Evolutionary conservation across 2,888 invertebrate genomes (phyloP).

Genomic region (Amitus sp.): DNA sequence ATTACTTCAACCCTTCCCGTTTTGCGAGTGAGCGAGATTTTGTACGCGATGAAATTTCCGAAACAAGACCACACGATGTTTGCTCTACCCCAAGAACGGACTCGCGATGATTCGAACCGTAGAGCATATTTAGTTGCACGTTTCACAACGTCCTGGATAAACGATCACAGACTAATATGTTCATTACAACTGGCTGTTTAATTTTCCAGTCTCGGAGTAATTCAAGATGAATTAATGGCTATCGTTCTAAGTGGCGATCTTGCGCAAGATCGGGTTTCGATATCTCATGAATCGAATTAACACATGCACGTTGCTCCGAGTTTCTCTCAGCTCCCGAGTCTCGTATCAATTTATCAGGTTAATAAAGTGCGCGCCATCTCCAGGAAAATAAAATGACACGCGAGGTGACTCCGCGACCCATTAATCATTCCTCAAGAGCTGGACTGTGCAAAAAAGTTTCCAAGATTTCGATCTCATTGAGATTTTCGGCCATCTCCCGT

Average conservation of each 20-base stretch:
- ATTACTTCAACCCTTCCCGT: too few relatives aligned
- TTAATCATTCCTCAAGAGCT: slow-evolving; percentile 20
- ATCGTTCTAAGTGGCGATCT: slow-evolving; percentile 16
- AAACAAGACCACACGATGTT: too few relatives aligned
- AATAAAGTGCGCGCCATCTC: slow-evolving; percentile 26
- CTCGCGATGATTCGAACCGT: too few relatives aligned
- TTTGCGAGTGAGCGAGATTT: too few relatives aligned
- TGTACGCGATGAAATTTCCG: too few relatives aligned
- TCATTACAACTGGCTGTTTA: slow-evolving; percentile 33
- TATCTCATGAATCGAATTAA: slow-evolving; percentile 39
- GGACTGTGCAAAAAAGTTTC: too few relatives aligned
- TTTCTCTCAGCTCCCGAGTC: background rate
- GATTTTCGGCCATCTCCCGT: background rate
- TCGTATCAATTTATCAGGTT: slow-evolving; percentile 27
- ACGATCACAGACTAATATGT: slow-evolving; percentile 33
- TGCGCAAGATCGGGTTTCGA: slow-evolving; percentile 21
- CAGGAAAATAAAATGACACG: slow-evolving; percentile 26
- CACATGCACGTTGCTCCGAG: slow-evolving; percentile 19
- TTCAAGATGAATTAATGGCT: slow-evolving; percentile 20
- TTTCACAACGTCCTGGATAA: slow-evolving; percentile 16
- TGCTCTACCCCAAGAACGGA: too few relatives aligned
- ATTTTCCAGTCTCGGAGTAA: slow-evolving; percentile 31
- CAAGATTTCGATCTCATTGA: background rate
- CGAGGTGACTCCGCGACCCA: slow-evolving; percentile 17
- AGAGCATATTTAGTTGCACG: slow-evolving; percentile 5